phyloP scores from a whole-genome alignment of 2,797 vertebrate genomes.

The Melopsittacus undulatus region DNA sequence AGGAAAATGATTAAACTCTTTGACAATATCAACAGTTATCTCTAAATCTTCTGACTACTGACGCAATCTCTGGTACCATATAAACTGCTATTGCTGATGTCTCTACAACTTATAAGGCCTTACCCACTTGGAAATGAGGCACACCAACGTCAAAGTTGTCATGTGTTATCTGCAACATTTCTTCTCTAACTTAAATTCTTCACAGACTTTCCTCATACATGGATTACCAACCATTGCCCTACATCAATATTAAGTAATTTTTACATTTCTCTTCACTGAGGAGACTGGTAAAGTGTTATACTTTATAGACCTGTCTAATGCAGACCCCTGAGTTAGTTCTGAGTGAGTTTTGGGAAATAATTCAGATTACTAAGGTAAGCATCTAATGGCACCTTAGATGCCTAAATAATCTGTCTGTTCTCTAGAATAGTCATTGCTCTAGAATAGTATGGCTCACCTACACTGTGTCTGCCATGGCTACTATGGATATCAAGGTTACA shows the following conservation, averaged over 20 bases:
- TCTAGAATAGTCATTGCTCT: neutral
- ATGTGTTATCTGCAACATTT: neutral
- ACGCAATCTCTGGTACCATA: neutral
- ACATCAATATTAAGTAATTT: neutral
- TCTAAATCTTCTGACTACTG: neutral
- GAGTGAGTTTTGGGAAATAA: neutral
- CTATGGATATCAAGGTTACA: neutral
- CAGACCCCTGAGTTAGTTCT: neutral
- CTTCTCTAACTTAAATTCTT: neutral
- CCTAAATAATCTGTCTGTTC: neutral
- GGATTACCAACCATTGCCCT: neutral
- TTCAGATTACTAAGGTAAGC: neutral
- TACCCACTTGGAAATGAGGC: neutral
- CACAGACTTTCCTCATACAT: neutral
- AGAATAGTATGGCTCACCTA: neutral
- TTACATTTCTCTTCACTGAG: neutral
- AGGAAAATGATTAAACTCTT: neutral
- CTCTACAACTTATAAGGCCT: neutral
- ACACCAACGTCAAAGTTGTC: neutral
- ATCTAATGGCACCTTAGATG: neutral
- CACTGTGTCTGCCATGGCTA: rapidly evolving
- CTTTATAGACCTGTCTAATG: neutral
- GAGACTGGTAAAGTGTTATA: rapidly evolving
- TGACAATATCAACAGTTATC: neutral
- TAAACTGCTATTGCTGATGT: neutral